Conservation (phyloP, 1,140 invertebrate species). For the Laodelphax striatellus region DNA sequence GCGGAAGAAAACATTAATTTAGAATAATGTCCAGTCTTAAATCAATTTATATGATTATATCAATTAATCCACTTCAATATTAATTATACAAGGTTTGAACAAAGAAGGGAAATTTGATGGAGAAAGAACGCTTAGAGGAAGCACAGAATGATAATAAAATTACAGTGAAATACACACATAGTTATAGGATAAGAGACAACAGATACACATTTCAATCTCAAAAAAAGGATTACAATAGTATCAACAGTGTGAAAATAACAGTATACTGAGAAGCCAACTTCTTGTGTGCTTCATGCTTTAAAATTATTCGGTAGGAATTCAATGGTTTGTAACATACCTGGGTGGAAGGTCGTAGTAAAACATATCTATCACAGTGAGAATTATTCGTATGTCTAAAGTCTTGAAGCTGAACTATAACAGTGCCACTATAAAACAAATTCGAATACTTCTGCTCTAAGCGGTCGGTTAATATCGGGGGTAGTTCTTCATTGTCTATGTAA, state of each 20-base stretch:
- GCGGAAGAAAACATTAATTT: too few species aligned
- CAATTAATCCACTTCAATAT: too few species aligned
- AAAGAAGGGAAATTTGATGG: too few species aligned
- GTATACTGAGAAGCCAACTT: too few species aligned
- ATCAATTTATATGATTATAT: too few species aligned
- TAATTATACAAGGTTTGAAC: too few species aligned
- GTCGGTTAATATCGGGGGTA: slow-evolving; percentile 76
- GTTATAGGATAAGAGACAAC: too few species aligned
- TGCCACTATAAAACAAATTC: slow-evolving; percentile 80
- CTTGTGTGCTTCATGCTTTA: not conserved
- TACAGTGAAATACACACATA: too few species aligned
- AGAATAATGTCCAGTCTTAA: too few species aligned
- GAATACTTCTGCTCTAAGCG: slow-evolving; percentile 66
- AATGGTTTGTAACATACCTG: slow-evolving; percentile 44
- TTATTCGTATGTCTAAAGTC: slow-evolving; percentile 71
- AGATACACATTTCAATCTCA: too few species aligned
- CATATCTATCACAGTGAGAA: slow-evolving; percentile 64
- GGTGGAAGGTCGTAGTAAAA: slow-evolving; percentile 75
- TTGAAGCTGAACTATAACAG: slow-evolving; percentile 81
- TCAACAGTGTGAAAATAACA: not conserved
- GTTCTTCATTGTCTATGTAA: slow-evolving; percentile 72
- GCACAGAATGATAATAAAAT: too few species aligned
- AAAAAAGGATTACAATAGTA: not conserved
- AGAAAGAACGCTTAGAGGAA: too few species aligned
- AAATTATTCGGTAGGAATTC: not conserved